A percentile compares a stretch with the other conserved stretches of the same genome.
These are phyloP conservation scores for Phalacrocorax carbo DNA, from an alignment of 2,113 vertebrate genomes.

Conservation along the genomic window DNA sequence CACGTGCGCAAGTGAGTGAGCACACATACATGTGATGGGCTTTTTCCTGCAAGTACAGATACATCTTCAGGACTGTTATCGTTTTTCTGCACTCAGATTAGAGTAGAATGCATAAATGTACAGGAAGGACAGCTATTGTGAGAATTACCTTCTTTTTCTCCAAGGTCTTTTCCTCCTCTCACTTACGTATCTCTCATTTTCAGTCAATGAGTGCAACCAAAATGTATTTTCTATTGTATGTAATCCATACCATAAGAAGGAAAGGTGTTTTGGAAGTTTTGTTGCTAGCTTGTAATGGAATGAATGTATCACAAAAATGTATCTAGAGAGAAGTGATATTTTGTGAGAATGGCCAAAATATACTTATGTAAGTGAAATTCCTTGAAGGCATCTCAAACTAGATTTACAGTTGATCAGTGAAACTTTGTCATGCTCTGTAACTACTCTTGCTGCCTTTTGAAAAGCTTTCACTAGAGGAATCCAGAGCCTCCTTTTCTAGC, in stretches of 20 bases:
- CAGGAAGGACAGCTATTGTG: neutral
- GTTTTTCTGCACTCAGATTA: neutral
- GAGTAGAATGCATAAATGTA: neutral
- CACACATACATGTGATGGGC: no score
- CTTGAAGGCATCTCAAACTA: neutral
- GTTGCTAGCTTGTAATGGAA: neutral
- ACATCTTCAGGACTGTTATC: neutral
- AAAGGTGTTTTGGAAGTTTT: neutral
- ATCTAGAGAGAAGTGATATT: neutral
- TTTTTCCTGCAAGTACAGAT: neutral
- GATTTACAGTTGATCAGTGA: neutral
- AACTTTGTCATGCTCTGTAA: neutral
- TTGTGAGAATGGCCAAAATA: neutral
- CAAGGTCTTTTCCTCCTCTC: neutral
- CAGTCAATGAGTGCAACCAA: neutral
- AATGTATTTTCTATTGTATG: neutral
- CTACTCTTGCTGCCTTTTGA: neutral
- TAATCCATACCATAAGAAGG: neutral
- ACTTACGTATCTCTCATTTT: neutral
- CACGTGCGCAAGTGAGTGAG: rapidly evolving
- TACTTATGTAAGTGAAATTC: neutral
- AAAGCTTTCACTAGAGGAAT: neutral
- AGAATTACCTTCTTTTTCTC: neutral
- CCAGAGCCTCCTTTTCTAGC: neutral
- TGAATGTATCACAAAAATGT: neutral